Evolutionary conservation across 2,797 vertebrate genomes (phyloP), one percentile per base, ranked within the genome.

Genomic region (Triplophysa yarkandensis): DNA sequence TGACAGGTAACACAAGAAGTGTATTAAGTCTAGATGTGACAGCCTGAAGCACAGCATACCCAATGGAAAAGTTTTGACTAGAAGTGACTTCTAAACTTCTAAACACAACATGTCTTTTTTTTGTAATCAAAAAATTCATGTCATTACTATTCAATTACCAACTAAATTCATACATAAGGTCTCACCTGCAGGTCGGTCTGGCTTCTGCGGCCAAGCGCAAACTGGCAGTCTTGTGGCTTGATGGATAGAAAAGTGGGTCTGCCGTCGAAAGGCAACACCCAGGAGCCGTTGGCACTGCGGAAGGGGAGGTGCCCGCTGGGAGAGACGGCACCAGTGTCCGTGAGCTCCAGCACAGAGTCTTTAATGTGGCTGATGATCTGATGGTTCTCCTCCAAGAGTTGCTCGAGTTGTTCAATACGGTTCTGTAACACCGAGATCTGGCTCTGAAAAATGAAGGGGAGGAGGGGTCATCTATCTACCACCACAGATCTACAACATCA

Each of bases 291-390:
- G 81, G 89, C 87, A 4, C 87, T 88, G 81, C 91, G 93, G 81
- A 92, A 93, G 0, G 96, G 91, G 81, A 92, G 87, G 19, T 92
- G 92, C 79, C 87, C 89, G 68, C 90, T 89, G 86, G 88, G 68
- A 80, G 92, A 89, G 83, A 90, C 0, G 82, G 94, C 85, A 85
- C 95, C 94, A 0, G 96, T 94, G 84, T 96, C 97, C 0, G 96
- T 98, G 86, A 99, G 93, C 92, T 98, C 97, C 88, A 98, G 94
- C 83, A 99, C 97, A 0, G 98, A 99, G 90, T 99, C 96, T 87
- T 98, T 98, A 91, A 99, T 98, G 92, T 98, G 96, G 88, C 95
- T 98, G 90, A 99, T 99, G 88, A 99, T 98, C 88, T 99, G 96
- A 32, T 99, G 98, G 90, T 99, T 99, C 87, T 99, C 98, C 82